A percentile compares a stretch with the other conserved stretches of the same genome.
phyloP scores from a whole-genome alignment of 2,113 vertebrate species.

The Sylvilagus bachmani region DNA sequence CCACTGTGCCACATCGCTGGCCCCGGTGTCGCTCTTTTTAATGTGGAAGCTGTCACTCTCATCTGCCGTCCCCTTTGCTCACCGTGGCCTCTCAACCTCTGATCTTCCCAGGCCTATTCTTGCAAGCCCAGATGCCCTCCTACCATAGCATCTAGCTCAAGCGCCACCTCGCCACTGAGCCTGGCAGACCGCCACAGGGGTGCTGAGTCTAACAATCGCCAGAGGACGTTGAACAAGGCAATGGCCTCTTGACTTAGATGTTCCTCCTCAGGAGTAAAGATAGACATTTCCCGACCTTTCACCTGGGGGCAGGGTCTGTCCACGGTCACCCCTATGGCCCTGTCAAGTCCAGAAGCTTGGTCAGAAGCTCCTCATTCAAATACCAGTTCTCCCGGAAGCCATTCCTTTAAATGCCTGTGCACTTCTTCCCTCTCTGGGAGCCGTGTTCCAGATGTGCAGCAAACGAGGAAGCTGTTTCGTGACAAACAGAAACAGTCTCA shows the following conservation, averaged over 20 bases:
- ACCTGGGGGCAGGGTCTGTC: neutral
- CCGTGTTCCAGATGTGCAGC: conserved; percentile 3
- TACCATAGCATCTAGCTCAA: neutral
- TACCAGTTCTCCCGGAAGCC: neutral
- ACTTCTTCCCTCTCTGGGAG: neutral
- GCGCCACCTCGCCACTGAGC: fast-evolving
- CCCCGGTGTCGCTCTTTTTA: neutral
- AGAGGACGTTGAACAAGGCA: neutral
- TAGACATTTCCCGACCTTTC: neutral
- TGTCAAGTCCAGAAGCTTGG: neutral
- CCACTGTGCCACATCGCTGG: no score
- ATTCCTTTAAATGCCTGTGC: neutral
- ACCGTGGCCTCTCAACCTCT: neutral
- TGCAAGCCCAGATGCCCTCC: neutral
- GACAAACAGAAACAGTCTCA: conserved; percentile 12
- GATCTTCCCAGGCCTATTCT: neutral
- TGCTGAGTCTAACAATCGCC: neutral
- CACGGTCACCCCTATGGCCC: neutral
- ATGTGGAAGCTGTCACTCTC: neutral
- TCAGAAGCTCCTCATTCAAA: neutral
- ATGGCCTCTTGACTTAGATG: neutral
- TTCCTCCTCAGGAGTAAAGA: neutral
- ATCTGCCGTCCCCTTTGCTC: neutral
- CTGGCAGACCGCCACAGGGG: neutral
- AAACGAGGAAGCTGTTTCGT: conserved; percentile 34